Evolutionary conservation across 2,113 vertebrate genomes (phyloP).

Genomic region (Solenodon paradoxus): DNA sequence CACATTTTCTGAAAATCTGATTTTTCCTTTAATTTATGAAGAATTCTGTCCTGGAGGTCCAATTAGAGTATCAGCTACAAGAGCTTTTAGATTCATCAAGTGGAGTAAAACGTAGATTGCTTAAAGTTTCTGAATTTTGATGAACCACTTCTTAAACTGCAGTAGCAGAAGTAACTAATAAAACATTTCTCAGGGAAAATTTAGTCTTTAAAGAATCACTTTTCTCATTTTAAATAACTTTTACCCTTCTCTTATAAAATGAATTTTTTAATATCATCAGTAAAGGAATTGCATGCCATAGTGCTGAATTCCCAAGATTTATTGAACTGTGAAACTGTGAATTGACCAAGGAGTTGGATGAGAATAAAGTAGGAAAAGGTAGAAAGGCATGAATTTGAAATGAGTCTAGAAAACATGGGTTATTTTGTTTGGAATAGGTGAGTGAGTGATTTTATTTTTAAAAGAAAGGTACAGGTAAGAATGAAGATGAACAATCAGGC

Average conservation of each 20-base stretch:
- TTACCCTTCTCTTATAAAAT: background rate
- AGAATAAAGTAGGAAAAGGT: background rate
- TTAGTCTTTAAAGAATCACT: background rate
- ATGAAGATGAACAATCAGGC: too few species aligned
- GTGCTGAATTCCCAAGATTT: background rate
- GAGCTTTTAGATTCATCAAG: background rate
- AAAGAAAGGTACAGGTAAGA: too few species aligned
- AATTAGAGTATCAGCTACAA: background rate
- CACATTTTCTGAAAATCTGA: background rate
- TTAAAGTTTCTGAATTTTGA: background rate
- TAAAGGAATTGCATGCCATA: background rate
- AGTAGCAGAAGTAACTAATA: background rate
- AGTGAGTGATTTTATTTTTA: too few species aligned
- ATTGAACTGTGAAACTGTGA: background rate
- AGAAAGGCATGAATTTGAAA: background rate
- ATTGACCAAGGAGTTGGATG: background rate
- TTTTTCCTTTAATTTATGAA: slow-evolving; percentile 16
- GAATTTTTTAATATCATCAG: background rate
- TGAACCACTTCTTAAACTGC: background rate
- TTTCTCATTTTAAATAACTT: background rate
- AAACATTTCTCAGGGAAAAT: background rate
- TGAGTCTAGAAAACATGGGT: background rate
- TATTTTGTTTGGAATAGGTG: background rate
- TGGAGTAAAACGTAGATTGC: background rate
- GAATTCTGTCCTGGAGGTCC: background rate